These are phyloP conservation scores for Pantala flavescens DNA, from an alignment of 1,140 invertebrate species.

Conservation along the genomic window DNA sequence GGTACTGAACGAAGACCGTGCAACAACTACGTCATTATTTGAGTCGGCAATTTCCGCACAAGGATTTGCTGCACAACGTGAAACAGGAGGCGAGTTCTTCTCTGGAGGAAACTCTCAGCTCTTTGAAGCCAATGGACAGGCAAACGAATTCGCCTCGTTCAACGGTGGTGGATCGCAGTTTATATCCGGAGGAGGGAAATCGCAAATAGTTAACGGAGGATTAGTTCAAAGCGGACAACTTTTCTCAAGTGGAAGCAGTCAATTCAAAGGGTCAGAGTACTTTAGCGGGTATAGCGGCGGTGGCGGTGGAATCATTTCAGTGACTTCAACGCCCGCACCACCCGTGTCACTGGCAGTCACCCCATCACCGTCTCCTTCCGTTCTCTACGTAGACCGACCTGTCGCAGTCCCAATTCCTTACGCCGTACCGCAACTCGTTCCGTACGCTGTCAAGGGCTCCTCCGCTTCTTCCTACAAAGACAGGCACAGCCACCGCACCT, in stretches of 20 bases:
- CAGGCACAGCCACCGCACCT: neutral
- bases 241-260: neutral
- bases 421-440: constrained; percentile 34
- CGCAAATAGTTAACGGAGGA: neutral
- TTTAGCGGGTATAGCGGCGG: no score
- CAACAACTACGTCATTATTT: neutral
- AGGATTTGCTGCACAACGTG: neutral
- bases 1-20: neutral
- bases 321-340: no score
- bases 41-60: no score
- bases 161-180: no score
- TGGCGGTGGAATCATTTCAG: no score
- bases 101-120: neutral
- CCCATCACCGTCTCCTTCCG: neutral
- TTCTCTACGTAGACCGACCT: neutral
- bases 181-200: neutral
- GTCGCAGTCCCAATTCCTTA: constrained; percentile 32
- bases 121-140: no score
- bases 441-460: constrained; percentile 20
- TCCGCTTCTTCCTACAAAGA: neutral
- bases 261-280: neutral
- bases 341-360: no score
- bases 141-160: no score
- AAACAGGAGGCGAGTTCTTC: neutral
- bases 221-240: neutral